Evolutionary conservation across 2,888 invertebrate species (phyloP).

Genomic region (Pyrrhia umbra): DNA sequence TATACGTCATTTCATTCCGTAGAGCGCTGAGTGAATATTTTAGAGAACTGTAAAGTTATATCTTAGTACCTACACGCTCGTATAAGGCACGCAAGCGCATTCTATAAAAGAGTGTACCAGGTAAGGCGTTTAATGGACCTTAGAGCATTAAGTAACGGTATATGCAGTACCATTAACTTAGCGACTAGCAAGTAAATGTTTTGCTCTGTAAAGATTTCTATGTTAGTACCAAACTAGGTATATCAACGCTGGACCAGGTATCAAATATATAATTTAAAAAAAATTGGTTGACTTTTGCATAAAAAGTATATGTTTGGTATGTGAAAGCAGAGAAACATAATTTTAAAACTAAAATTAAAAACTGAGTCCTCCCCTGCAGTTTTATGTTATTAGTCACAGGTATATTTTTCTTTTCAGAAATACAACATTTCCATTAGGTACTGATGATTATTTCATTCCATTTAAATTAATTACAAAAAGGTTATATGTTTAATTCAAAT

Average conservation of each 20-base stretch:
- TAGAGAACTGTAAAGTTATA: background rate
- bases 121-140: constrained; percentile 35
- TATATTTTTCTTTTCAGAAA: no score
- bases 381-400: no score
- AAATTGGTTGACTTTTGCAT: no score
- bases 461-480: background rate
- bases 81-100: background rate
- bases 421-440: no score
- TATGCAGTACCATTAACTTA: constrained; percentile 20
- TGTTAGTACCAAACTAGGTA: constrained; percentile 11
- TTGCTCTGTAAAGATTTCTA: constrained; percentile 10
- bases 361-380: no score
- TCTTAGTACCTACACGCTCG: background rate
- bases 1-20: background rate
- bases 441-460: no score
- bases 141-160: constrained; percentile 23
- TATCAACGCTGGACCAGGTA: constrained; percentile 20
- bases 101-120: constrained; percentile 31
- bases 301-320: no score
- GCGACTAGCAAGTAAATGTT: constrained; percentile 14
- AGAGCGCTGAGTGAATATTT: background rate
- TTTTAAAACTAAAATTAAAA: no score
- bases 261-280: constrained; percentile 11
- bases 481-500: background rate
- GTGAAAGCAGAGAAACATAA: no score